Evolutionary conservation across 2,888 invertebrate species (phyloP), one percentile per base, ranked within the genome.

Genomic region (Orthosia gracilis): DNA sequence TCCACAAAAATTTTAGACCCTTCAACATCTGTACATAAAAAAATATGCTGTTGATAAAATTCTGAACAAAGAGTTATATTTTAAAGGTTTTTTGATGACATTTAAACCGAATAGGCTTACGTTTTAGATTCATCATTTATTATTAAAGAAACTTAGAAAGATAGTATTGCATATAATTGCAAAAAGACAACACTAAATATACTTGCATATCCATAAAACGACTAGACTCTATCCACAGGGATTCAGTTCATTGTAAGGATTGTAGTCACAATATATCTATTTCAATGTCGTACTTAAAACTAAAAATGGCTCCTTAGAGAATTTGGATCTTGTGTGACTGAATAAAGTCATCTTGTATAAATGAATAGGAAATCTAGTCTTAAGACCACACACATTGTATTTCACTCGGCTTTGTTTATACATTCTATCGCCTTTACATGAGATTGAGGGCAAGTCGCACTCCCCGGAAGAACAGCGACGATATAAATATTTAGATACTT

Each of bases 11-110:
- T 73, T 72, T 76, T 82, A 77, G 78, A 68, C 68, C 69, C 58
- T 79, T 76, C 75, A 73, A 84, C 79, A 80, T 79, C 59, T 71
- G 78, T 82, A 78, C 72, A 78, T 78, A 76, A 78, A 83, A 84
- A 84, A 59, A 54, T 73, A 73, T 55, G 45, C 52, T 69, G 73
- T 65, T 77, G 54, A 59, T 82, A 77, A 69, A 85, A 82, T 62
- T 52, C 59, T 72, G 57, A 72, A 73, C 62, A 73, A 54, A 49
- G n/a, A 52, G n/a, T 64, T 31, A 17, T 54, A n/a, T 76, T 77
- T 57, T 55, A 76, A 75, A 50, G 77, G 55, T 45, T 76, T 75
- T n/a, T 54, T 59, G 47, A 9, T 18, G 7, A 2, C 17, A n/a
- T n/a, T 67, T 31, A 54, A 23, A 49, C 9, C 45, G 49, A 45